Percentiles rank a stretch among this genome's conserved stretches.
These are phyloP conservation scores for Akabosia matsudoensis DNA, from an alignment of 1,140 invertebrate species.

Conservation along the genomic window DNA sequence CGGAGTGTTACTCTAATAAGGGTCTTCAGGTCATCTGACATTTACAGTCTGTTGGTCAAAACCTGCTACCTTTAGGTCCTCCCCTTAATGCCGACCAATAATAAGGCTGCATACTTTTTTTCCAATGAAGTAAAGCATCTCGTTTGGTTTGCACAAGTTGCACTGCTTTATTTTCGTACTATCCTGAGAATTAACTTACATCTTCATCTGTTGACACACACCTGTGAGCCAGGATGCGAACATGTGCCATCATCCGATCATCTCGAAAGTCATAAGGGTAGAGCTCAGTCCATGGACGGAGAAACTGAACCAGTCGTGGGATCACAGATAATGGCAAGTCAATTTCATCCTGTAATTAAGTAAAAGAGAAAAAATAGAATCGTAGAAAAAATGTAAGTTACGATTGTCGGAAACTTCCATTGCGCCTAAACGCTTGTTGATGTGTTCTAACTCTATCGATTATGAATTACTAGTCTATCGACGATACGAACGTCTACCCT, in stretches of 20 bases:
- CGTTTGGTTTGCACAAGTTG: too few relatives aligned
- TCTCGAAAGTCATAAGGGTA: conserved; percentile 92
- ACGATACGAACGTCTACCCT: too few relatives aligned
- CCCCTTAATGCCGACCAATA: too few relatives aligned
- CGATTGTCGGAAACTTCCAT: background rate
- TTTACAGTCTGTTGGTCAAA: too few relatives aligned
- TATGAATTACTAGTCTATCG: too few relatives aligned
- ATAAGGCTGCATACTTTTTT: background rate
- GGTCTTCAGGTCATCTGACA: too few relatives aligned
- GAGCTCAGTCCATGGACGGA: conserved; percentile 75
- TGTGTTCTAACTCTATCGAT: too few relatives aligned
- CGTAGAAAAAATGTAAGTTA: background rate
- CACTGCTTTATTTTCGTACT: too few relatives aligned
- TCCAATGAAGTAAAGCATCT: too few relatives aligned
- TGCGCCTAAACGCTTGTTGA: too few relatives aligned
- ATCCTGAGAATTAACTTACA: conserved; percentile 56
- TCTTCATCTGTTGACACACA: conserved; percentile 64
- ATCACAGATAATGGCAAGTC: conserved; percentile 56
- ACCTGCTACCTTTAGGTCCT: too few relatives aligned
- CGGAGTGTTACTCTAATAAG: too few relatives aligned
- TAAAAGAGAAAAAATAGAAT: background rate
- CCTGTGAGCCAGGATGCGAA: conserved; percentile 82
- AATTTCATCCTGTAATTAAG: conserved; percentile 1
- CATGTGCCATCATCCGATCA: conserved; percentile 90
- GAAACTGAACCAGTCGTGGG: conserved; percentile 70